phyloP scores from a whole-genome alignment of 2,797 vertebrate genomes.

The Neosilurus mollespiculum region DNA sequence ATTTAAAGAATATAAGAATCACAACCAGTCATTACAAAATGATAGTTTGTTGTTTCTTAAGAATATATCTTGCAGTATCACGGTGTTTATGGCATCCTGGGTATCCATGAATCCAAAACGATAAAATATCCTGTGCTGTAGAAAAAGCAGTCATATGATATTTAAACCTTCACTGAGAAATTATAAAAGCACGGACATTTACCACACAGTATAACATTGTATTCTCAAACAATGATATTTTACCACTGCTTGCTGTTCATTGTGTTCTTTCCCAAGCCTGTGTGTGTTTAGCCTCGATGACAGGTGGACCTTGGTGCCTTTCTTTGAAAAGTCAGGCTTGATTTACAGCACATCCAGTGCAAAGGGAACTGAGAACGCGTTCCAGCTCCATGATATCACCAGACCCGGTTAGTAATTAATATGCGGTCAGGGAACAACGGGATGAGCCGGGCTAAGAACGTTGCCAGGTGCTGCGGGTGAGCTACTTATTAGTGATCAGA shows the following conservation, averaged over 20 bases:
- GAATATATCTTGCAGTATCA: background rate
- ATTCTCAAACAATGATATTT: background rate
- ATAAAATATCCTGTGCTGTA: background rate
- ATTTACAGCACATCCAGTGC: constrained; percentile 45
- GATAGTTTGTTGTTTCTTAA: background rate
- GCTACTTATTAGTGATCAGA: constrained; percentile 39
- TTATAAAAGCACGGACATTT: background rate
- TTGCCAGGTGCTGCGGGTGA: constrained; percentile 36
- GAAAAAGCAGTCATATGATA: background rate
- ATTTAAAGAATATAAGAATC: background rate
- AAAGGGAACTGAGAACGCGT: constrained; percentile 40
- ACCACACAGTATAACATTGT: background rate
- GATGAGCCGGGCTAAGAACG: constrained; percentile 22
- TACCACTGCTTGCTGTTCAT: background rate
- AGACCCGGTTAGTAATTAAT: constrained; percentile 52
- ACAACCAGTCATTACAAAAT: background rate
- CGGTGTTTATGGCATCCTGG: background rate
- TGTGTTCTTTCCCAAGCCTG: background rate
- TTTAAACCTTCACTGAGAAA: background rate
- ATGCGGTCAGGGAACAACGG: constrained; percentile 38
- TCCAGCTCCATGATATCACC: constrained; percentile 50
- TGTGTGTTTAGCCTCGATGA: constrained; percentile 36
- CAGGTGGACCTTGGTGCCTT: constrained; percentile 48
- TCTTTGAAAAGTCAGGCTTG: constrained; percentile 52
- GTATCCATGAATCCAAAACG: background rate